A percentile compares a stretch with the other conserved stretches of the same genome.
Evolutionary conservation across 2,113 vertebrate species (phyloP).

Genomic region (Xerus inauris): DNA sequence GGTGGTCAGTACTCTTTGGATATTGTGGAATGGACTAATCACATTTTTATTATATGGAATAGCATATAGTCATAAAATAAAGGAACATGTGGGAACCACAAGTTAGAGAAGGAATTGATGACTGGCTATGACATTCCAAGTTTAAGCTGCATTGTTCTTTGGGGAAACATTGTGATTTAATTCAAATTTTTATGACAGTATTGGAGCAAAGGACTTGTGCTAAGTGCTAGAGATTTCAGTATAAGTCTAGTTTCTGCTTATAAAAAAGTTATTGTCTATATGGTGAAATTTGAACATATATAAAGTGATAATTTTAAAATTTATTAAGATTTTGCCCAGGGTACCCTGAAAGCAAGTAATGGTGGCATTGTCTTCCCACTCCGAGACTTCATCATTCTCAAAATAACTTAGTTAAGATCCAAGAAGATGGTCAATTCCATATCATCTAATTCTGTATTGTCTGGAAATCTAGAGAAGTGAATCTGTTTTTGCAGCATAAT

Average conservation of each 20-base stretch:
- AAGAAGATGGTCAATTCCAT: background rate
- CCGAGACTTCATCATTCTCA: background rate
- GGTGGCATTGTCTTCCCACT: background rate
- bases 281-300: background rate
- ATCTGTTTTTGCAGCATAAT: background rate
- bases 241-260: background rate
- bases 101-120: background rate
- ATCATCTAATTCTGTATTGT: background rate
- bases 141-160: background rate
- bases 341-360: background rate
- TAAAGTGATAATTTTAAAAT: conserved; percentile 39
- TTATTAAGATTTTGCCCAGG: background rate
- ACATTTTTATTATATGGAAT: conserved; percentile 24
- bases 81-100: background rate
- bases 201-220: background rate
- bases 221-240: background rate
- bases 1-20: background rate
- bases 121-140: background rate
- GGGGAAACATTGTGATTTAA: background rate
- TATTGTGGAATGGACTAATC: background rate
- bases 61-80: background rate
- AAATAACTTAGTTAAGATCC: conserved; percentile 5
- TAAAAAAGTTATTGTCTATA: conserved; percentile 5
- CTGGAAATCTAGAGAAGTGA: conserved; percentile 20
- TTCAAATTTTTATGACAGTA: background rate